Percentiles rank a stretch among this genome's conserved stretches.
phyloP scores from a whole-genome alignment of 2,797 vertebrate genomes.

The Alfaro cultratus region DNA sequence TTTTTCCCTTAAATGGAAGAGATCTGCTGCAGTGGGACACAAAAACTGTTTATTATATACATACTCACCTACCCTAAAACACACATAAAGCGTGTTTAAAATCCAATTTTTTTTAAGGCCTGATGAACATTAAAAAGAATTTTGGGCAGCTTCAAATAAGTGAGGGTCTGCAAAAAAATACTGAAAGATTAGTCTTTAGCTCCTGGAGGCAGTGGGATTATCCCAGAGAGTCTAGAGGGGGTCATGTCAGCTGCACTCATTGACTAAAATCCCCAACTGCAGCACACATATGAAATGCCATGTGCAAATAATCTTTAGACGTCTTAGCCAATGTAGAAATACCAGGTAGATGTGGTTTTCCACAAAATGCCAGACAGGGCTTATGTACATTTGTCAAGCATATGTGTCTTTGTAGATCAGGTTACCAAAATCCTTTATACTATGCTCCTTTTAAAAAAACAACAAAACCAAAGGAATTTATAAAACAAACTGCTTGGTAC shows the following conservation, averaged over 20 bases:
- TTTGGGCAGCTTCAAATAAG: slow-evolving; percentile 55
- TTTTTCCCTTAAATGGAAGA: slow-evolving; percentile 4
- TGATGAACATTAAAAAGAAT: slow-evolving; percentile 57
- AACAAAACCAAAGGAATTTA: background rate
- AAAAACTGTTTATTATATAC: slow-evolving; percentile 30
- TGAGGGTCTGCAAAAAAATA: slow-evolving; percentile 57
- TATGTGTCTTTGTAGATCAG: slow-evolving; percentile 22
- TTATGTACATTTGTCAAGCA: slow-evolving; percentile 18
- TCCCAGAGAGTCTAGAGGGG: slow-evolving; percentile 57
- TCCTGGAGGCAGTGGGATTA: slow-evolving; percentile 79
- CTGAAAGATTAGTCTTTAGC: slow-evolving; percentile 79
- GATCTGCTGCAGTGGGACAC: slow-evolving; percentile 17
- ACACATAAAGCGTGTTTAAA: slow-evolving; percentile 39
- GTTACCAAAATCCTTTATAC: slow-evolving; percentile 35
- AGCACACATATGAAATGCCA: slow-evolving; percentile 53
- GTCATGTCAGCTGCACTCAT: slow-evolving; percentile 66
- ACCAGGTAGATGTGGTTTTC: slow-evolving; percentile 27
- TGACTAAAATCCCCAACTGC: slow-evolving; percentile 58
- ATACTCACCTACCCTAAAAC: background rate
- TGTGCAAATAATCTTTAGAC: slow-evolving; percentile 38
- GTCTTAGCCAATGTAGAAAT: slow-evolving; percentile 33
- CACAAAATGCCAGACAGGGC: slow-evolving; percentile 1
- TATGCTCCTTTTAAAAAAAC: slow-evolving; percentile 19
- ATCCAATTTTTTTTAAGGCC: slow-evolving; percentile 46
- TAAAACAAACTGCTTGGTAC: background rate